Conservation (phyloP, 2,797 vertebrate species). For the Lates japonicus region DNA sequence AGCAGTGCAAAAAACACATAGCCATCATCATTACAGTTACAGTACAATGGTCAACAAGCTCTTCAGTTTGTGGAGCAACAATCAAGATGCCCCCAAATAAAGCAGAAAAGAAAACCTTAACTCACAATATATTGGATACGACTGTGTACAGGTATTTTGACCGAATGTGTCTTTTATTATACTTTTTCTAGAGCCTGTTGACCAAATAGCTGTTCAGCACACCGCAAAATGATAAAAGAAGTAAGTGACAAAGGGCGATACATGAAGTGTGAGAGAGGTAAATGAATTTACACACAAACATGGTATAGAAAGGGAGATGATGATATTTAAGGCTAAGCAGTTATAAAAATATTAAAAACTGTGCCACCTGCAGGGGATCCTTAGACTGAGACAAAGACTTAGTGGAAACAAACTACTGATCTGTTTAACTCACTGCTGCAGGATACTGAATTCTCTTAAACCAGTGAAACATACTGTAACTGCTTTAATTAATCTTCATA, state of each 20-base stretch:
- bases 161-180: not conserved
- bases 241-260: conserved; percentile 76
- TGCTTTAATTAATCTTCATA: not conserved
- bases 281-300: conserved; percentile 81
- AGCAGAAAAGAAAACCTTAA: conserved; percentile 5
- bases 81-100: not conserved
- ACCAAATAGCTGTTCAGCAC: conserved; percentile 78
- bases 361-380: not conserved
- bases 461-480: conserved; percentile 6
- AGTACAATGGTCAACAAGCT: conserved; percentile 81
- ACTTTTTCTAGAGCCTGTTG: conserved; percentile 78
- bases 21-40: conserved; percentile 47
- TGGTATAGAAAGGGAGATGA: conserved; percentile 46
- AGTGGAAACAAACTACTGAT: not conserved
- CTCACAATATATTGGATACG: not conserved
- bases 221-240: conserved; percentile 65
- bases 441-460: not conserved
- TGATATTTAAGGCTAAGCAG: conserved; percentile 23
- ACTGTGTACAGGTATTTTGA: not conserved
- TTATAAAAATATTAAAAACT: conserved; percentile 29
- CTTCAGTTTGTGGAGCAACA: conserved; percentile 39
- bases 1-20: conserved; percentile 44
- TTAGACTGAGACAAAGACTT: conserved; percentile 2
- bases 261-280: conserved; percentile 72
- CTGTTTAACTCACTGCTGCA: conserved; percentile 6